Evolutionary conservation across 1,140 invertebrate genomes (phyloP), one percentile per base, ranked within the genome.

Genomic region (Bombus difficillimus): DNA sequence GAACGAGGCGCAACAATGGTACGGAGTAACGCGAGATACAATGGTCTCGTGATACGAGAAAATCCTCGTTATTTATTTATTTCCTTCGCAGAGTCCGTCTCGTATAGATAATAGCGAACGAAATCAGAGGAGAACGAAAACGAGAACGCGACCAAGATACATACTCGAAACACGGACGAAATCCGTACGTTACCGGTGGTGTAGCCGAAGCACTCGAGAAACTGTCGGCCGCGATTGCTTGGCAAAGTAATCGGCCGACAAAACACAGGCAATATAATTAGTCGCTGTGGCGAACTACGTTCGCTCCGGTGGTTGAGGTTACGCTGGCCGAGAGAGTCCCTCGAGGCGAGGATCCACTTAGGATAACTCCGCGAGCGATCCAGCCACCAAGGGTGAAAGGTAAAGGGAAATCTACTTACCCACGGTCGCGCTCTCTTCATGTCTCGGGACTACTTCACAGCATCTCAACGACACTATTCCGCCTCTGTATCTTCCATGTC

Each of bases 351-450:
- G 32, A 43, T 75, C 59, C 81, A 18, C 41, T 83, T 5, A n/a
- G 73, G 59, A 82, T n/a, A 53, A 39, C 57, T 39, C 37, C 9
- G 37, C 39, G 2, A 53, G 32, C 39, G 81, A 47, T 73, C 62
- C 57, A 34, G 39, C 22, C 34, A 53, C 59, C 59, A 28, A 62
- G 28, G 59, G 28, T n/a, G 53, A 25, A 69, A 28, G 83, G 18
- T 15, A 47, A 71, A 41, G 78, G 15, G 34, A 37, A 66, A 47
- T 53, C 89, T 79, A 90, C 90, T 86, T 81, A 91, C 90, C 90
- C 83, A 88, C 71, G 86, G 76, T 88, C 86, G 80, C 87, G 89
- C 78, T 90, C 71, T 88, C 89, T 84, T 90, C 90, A 91, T 91
- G 89, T 90, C 89, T 91, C 89, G 83, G 73, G 75, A 81, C 83